phyloP scores from a whole-genome alignment of 1,140 invertebrate genomes.

The Agraylea sexmaculata region DNA sequence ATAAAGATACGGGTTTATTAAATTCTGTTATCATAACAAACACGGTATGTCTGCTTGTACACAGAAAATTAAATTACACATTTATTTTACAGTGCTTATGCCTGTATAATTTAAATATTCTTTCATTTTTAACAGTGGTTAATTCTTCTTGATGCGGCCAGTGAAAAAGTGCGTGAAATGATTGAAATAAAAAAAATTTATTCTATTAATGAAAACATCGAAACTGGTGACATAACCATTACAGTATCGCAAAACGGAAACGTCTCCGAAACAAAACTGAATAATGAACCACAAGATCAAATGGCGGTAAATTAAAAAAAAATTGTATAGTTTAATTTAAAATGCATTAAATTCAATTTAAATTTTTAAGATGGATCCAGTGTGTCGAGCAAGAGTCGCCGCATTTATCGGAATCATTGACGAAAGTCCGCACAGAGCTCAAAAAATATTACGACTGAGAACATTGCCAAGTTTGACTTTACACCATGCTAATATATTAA shows the following conservation, averaged over 20 bases:
- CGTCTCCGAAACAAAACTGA: conserved; percentile 2
- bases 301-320: no score
- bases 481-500: conserved; percentile 5
- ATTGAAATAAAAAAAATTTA: conserved; percentile 4
- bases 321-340: no score
- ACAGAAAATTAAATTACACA: background rate
- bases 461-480: background rate
- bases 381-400: conserved; percentile 7
- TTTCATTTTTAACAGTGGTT: conserved; percentile 10
- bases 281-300: conserved; percentile 8
- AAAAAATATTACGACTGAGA: background rate
- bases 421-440: background rate
- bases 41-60: conserved; percentile 1
- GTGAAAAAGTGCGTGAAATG: conserved; percentile 7
- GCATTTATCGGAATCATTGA: conserved; percentile 10
- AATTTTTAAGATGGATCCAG: conserved; percentile 9
- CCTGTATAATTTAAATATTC: background rate
- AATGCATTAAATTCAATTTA: background rate
- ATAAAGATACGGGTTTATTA: conserved; percentile 7
- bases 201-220: conserved; percentile 1
- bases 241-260: background rate
- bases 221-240: conserved; percentile 3
- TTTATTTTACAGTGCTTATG: background rate
- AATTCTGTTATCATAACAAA: conserved; percentile 6
- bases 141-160: conserved; percentile 5